Evolutionary conservation across 2,797 vertebrate species (phyloP), one percentile per base, ranked within the genome.

Genomic region (Crypturellus tataupa): DNA sequence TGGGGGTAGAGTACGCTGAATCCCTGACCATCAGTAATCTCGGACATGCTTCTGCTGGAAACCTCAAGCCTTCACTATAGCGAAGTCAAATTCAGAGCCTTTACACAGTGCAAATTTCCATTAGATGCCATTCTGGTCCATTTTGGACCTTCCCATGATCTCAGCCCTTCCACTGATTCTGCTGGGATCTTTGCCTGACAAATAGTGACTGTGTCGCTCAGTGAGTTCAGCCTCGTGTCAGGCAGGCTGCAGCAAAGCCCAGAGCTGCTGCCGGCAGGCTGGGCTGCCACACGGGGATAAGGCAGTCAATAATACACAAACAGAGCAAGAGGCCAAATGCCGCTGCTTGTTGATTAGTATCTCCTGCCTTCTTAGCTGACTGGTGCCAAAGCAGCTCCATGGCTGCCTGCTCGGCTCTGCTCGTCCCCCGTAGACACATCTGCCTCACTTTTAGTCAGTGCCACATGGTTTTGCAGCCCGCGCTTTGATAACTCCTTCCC

Each of bases 391-490:
- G 39, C 42, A 78, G 60, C 33, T 63, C 67, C 2, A 0, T 14
- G 35, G 35, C 44, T 77, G 37, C 60, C 55, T 29, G 39, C 56
- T 60, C 11, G 37, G 47, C 60, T 5, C 2, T 31, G 14, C 23
- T 68, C 25, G 12, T 59, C 24, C 33, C 11, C 31, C 1, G 0
- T 59, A 63, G 33, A 76, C 19, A 76, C 67, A 42, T 8, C 15
- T 2, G 23, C 15, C 42, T 19, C 3, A 0, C 46, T 79, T 37
- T 40, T 75, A 24, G 13, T 14, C 10, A 71, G 55, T 29, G 55
- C 40, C 21, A 12, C 2, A 3, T 0, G 0, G 19, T 24, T 67
- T 47, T 24, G 4, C 58, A 47, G 21, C 46, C 56, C 2, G 0
- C 24, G 7, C 68, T 31, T 53, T 2, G 3, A 19, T 5, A 3